Percentiles rank a stretch among this genome's conserved stretches.
phyloP scores from a whole-genome alignment of 1,140 invertebrate species.

The Cotesia chilonis region DNA sequence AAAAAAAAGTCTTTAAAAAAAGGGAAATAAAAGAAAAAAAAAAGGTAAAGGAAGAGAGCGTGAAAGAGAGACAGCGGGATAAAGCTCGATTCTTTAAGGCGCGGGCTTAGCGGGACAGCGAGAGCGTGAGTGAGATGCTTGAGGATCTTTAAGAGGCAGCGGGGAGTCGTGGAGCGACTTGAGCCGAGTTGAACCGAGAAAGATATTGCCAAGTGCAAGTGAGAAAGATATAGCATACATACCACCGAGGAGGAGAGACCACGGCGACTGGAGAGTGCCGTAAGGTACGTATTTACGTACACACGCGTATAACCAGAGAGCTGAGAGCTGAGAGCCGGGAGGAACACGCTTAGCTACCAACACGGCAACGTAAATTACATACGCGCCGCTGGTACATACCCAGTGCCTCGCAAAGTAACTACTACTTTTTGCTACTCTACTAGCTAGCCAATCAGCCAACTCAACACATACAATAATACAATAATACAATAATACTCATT shows the following conservation, averaged over 20 bases:
- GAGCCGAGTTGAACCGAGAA: slow-evolving; percentile 26
- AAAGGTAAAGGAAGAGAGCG: slow-evolving; percentile 30
- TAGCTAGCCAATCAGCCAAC: not conserved
- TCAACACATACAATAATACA: not conserved
- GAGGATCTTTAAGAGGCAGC: slow-evolving; percentile 21
- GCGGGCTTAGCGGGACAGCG: slow-evolving; percentile 12
- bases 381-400: slow-evolving; percentile 27
- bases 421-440: not conserved
- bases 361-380: slow-evolving; percentile 38
- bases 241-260: slow-evolving; percentile 21
- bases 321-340: slow-evolving; percentile 27
- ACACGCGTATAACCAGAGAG: slow-evolving; percentile 27
- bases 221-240: slow-evolving; percentile 27
- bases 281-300: slow-evolving; percentile 41
- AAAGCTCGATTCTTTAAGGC: slow-evolving; percentile 3
- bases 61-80: slow-evolving; percentile 38
- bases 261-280: slow-evolving; percentile 40
- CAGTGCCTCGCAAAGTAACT: slow-evolving; percentile 28
- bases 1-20: slow-evolving; percentile 41
- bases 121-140: slow-evolving; percentile 17
- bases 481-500: not conserved
- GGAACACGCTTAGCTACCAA: slow-evolving; percentile 29
- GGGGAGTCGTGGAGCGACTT: slow-evolving; percentile 18
- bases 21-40: slow-evolving; percentile 9
- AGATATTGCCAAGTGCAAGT: slow-evolving; percentile 10